Conservation (phyloP, 2,888 invertebrate genomes). For the Lasius platythorax region DNA sequence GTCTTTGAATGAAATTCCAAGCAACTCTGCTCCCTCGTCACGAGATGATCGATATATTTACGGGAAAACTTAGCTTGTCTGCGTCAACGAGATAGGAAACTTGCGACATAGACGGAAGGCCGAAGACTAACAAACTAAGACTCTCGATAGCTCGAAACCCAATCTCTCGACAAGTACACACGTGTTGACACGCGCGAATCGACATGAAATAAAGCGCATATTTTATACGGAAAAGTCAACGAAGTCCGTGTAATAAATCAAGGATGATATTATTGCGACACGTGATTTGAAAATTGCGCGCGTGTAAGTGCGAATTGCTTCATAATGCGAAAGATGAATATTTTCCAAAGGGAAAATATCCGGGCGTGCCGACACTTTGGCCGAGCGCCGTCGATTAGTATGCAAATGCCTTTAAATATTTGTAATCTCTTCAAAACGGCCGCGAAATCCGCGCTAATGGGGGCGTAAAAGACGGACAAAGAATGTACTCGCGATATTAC, state of each 20-base stretch:
- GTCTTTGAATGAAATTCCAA: neutral
- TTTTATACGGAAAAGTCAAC: constrained; percentile 48
- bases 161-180: constrained; percentile 65
- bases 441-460: constrained; percentile 13
- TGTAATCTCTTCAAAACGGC: constrained; percentile 29
- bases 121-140: constrained; percentile 52
- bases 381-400: constrained; percentile 30
- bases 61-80: constrained; percentile 46
- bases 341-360: constrained; percentile 34
- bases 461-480: neutral
- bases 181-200: constrained; percentile 67
- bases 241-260: constrained; percentile 1
- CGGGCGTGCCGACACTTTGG: neutral
- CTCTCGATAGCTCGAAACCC: constrained; percentile 50
- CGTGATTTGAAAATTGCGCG: constrained; percentile 5
- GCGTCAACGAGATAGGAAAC: constrained; percentile 39
- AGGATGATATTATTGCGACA: constrained; percentile 21
- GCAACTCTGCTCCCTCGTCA: constrained; percentile 7
- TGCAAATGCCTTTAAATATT: constrained; percentile 51
- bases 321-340: constrained; percentile 32
- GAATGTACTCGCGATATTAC: neutral
- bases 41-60: constrained; percentile 43
- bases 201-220: constrained; percentile 55
- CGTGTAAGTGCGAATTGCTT: constrained; percentile 12
- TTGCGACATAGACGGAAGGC: constrained; percentile 33